phyloP scores from a whole-genome alignment of 2,888 invertebrate genomes.

The Mythimna lalbum region DNA sequence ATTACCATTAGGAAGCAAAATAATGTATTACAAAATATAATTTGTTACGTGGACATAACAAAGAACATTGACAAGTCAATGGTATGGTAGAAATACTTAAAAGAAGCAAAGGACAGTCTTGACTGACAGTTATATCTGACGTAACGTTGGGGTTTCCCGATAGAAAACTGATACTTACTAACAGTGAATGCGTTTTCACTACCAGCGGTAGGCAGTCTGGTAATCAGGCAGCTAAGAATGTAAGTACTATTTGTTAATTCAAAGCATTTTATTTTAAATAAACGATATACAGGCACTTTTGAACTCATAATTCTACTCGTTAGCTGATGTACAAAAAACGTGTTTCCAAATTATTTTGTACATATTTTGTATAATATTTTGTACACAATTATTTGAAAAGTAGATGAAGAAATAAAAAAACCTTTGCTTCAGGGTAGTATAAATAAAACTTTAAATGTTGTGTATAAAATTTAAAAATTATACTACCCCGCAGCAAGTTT shows the following conservation, averaged over 20 bases:
- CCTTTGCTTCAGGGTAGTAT: too few species aligned
- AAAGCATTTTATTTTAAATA: too few species aligned
- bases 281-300: too few species aligned
- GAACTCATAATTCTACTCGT: too few species aligned
- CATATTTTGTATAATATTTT: too few species aligned
- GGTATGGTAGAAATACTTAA: conserved; percentile 20
- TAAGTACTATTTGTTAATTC: background rate
- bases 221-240: conserved; percentile 3
- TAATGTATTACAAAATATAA: conserved; percentile 25
- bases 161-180: conserved; percentile 11
- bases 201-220: background rate
- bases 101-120: conserved; percentile 14
- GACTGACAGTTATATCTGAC: conserved; percentile 18
- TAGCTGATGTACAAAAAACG: too few species aligned
- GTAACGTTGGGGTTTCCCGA: background rate
- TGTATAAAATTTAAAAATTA: background rate
- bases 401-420: background rate
- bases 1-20: conserved; percentile 34
- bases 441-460: too few species aligned
- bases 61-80: conserved; percentile 24
- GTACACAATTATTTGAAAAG: background rate
- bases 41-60: conserved; percentile 31
- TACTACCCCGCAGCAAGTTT: background rate
- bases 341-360: too few species aligned
- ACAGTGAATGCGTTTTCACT: conserved; percentile 6